phyloP scores from a whole-genome alignment of 92 coral and sea anemone species.

The Heteractis magnifica region DNA sequence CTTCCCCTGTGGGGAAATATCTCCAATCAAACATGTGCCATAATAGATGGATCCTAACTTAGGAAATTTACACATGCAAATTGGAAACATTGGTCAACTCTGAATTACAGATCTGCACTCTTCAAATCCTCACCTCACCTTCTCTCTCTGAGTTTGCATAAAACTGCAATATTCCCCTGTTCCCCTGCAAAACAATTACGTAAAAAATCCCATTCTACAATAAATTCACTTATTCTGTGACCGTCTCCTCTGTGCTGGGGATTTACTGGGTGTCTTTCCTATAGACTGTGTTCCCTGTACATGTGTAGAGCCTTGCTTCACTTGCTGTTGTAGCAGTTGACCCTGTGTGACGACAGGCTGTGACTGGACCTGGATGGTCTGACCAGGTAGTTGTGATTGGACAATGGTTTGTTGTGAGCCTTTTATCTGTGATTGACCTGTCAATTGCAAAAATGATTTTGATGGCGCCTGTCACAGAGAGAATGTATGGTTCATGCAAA shows the following conservation, averaged over 20 bases:
- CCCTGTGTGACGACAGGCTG: conserved; percentile 38
- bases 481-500: too few relatives aligned
- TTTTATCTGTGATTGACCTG: conserved; percentile 66
- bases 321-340: conserved; percentile 50
- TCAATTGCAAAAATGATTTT: neutral
- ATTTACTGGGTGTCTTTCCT: conserved; percentile 57
- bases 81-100: neutral
- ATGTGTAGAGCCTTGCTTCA: conserved; percentile 36
- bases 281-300: conserved; percentile 61
- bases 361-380: conserved; percentile 69
- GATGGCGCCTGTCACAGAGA: neutral
- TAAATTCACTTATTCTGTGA: conserved; percentile 42
- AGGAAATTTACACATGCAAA: neutral
- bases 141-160: too few relatives aligned
- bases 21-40: neutral
- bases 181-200: neutral
- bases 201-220: neutral
- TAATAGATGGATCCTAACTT: too few relatives aligned
- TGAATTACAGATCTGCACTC: neutral
- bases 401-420: conserved; percentile 62
- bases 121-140: neutral
- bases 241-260: conserved; percentile 68
- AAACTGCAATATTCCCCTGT: neutral
- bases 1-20: neutral
- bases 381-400: conserved; percentile 59